Percentiles rank a stretch among this genome's conserved stretches.
These are phyloP conservation scores for Premnoplex brunnescens DNA, from an alignment of 2,797 vertebrate species.

Conservation along the genomic window DNA sequence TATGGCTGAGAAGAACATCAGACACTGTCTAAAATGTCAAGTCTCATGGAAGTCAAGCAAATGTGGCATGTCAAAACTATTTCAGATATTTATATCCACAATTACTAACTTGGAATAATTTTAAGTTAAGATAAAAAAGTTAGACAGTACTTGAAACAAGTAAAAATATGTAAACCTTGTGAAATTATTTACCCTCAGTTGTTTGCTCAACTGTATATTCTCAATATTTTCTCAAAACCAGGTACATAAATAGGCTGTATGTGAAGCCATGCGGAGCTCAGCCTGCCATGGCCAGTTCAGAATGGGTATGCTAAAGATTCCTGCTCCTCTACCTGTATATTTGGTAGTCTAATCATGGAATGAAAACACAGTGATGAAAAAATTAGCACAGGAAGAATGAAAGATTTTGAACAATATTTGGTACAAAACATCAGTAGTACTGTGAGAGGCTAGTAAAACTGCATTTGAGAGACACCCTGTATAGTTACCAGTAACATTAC, in stretches of 20 bases:
- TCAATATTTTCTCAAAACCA: not conserved
- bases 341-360: not conserved
- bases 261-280: not conserved
- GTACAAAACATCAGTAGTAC: not conserved
- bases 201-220: not conserved
- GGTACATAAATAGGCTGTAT: not conserved
- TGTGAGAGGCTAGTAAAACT: fast-evolving
- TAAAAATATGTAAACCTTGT: not conserved
- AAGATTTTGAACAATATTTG: not conserved
- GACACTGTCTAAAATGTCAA: not conserved
- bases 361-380: not conserved
- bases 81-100: not conserved
- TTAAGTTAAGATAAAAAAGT: not conserved
- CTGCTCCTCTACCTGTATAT: not conserved
- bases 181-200: not conserved
- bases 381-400: not conserved
- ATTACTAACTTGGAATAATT: not conserved
- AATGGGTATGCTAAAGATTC: not conserved
- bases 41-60: not conserved
- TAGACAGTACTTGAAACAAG: not conserved
- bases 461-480: not conserved
- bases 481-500: not conserved
- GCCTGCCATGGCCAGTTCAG: not conserved
- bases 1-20: not conserved
- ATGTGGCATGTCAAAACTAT: not conserved